Base-by-base conservation (phyloP, 1,140 invertebrate species). In the Drosophila erecta region DNA sequence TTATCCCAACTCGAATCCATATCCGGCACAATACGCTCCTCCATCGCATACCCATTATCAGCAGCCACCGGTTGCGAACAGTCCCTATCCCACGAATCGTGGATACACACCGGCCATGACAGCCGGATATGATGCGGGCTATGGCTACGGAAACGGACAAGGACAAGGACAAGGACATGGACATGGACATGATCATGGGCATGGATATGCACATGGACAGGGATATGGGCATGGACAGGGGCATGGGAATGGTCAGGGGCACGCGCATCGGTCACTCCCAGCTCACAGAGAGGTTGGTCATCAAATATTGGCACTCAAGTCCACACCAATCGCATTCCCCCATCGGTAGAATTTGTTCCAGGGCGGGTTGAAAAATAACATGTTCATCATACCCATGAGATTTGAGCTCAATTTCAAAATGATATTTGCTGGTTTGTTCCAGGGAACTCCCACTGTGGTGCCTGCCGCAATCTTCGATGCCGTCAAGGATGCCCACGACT, bases 401-500 rank as follows among this genome's bases (percentile, higher is more conserved):
- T 30, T 8, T 10, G 8, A 30, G 0, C 7, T 10, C 3, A 15
- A 33, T 56, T 14, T 57, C 0, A 8, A 15, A 8, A 15, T 1
- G n/a, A 8, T n/a, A 4, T 27, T 6, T 2, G 3, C n/a, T 35
- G 10, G 30, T 33, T n/a, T 10, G 17, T 60, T 47, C 0, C 71
- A 95, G 94, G 91, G 93, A 20, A 94, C 93, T 14, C 95, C 95
- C 40, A 96, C 95, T 7, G 93, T 97, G n/a, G 76, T 93, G 20
- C 93, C 95, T 27, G 93, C 92, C 24, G 91, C 92, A 33, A 91
- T 93, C 17, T 96, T 97, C 79, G 94, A 97, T 92, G 92, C 96
- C 0, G 94, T 94, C 43, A 93, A 92, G 43, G 97, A 98, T 94
- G 97, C 97, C 1, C 95, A 96, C 92, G 94, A 94, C 7, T 92